Evolutionary conservation across 2,797 vertebrate species (phyloP), one percentile per base, ranked within the genome.

Genomic region (Limnodromus scolopaceus): DNA sequence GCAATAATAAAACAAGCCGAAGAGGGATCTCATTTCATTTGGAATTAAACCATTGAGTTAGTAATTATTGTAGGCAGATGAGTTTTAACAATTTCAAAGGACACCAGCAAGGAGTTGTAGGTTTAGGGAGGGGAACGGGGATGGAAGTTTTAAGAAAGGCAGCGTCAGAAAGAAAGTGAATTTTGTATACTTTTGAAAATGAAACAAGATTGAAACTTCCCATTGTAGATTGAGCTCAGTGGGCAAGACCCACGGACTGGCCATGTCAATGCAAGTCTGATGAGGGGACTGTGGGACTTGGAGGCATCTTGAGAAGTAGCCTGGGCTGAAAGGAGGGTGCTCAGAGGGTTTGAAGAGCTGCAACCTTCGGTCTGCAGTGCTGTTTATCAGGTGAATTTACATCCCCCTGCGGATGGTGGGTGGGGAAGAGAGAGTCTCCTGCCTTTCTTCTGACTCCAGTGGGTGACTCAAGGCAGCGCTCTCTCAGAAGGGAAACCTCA

Each of bases 51-150:
- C 78, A 15, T 13, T 3, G 27, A 70, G 74, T 32, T 53, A 22
- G 61, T 86, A 46, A 92, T 91, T 88, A n/a, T 45, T 81, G 83
- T 38, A 45, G 83, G 86, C 88, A 90, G 65, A 95, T 86, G 92
- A 90, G 85, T 60, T 77, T 22, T 30, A 64, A 43, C 10, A 4
- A n/a, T 93, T 93, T 77, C 81, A 75, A 3, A 84, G 82, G 78
- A 61, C 4, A 8, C 64, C 43, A 45, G 91, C 34, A 2, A 85
- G 41, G 64, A 80, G 51, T 2, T 64, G 19, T 7, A 54, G 48
- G 55, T 27, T 89, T 64, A 45, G 57, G 39, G 55, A 69, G 68
- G 65, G 34, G 24, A 87, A 38, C 4, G 6, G 45, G 17, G 32
- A 2, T 41, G 78, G 68, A 60, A 71, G 60, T 32, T 82, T 41